Evolutionary conservation across 2,113 vertebrate genomes (phyloP).

Genomic region (Periophthalmus modestus): DNA sequence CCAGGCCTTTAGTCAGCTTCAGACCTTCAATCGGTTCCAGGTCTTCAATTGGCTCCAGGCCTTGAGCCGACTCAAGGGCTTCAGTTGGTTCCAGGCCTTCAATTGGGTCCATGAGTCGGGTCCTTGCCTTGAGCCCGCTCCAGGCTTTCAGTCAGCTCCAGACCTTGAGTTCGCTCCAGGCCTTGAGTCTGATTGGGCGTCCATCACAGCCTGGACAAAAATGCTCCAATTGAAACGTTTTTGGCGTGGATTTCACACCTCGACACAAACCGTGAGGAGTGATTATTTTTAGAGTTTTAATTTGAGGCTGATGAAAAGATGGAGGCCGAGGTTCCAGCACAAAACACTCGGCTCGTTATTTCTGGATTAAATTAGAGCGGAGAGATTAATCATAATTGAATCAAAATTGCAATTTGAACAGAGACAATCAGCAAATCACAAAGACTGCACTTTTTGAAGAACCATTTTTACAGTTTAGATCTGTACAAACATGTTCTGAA

Average conservation of each 20-base stretch:
- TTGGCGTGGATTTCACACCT: slow-evolving; percentile 60
- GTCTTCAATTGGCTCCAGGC: slow-evolving; percentile 8
- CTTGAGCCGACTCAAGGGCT: slow-evolving; percentile 8
- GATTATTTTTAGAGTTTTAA: slow-evolving; percentile 50
- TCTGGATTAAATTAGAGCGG: neutral
- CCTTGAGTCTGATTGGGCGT: no score
- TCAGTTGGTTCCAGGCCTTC: slow-evolving; percentile 5
- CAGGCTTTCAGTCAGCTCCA: no score
- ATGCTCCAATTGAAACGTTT: slow-evolving; percentile 36
- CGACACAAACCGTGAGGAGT: slow-evolving; percentile 38
- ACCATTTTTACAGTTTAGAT: no score
- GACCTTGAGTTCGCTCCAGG: slow-evolving; percentile 18
- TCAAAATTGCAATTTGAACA: no score
- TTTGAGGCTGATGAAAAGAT: slow-evolving; percentile 41
- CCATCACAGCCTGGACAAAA: slow-evolving; percentile 43
- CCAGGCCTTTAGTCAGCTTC: slow-evolving; percentile 6
- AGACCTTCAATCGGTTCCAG: slow-evolving; percentile 11
- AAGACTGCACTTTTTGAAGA: no score
- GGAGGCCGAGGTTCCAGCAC: neutral
- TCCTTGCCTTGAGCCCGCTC: no score
- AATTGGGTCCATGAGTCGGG: no score
- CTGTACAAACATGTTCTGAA: no score
- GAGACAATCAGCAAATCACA: no score
- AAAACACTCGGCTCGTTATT: slow-evolving; percentile 32
- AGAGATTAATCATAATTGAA: no score